Base-by-base conservation (phyloP, 2,113 vertebrate species). In the Pterocles burchelli region DNA sequence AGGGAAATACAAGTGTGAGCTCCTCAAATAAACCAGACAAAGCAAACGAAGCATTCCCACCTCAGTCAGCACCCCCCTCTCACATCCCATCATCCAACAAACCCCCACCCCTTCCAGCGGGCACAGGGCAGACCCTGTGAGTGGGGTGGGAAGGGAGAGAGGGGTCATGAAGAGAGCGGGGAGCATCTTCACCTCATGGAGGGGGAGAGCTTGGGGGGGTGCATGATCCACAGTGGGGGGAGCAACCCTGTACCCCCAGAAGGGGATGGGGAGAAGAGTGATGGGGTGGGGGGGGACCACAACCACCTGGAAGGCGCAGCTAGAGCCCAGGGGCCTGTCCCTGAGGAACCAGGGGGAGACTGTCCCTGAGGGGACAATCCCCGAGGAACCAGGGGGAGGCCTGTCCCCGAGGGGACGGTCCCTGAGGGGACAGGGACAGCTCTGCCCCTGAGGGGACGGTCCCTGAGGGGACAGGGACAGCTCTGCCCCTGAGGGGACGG, bases 161-260 rank as follows among this genome's bases (percentile, higher is more conserved):
- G 1, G 59, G 46, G 46, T 13, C 11, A 33, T 2, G 3, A 13
- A 25, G 28, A 26, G 8, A 7, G 13, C 13, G 6, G 16, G 28
- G 22, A 28, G 45, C n/a, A 71, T 49, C 11, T 36, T 29, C 7
- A 18, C 11, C 46, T 5, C 9, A 7, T 1, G 52, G n/a, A 20
- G 31, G 8, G 45, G 14, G 11, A 16, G 55, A 49, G n/a, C 15
- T 21, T 10, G 22, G 43, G 3, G 13, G 41, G 4, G 6, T 8
- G 4, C 0, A 19, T 1, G 15, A 31, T 12, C 5, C 43, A 5
- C 22, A 4, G 8, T 2, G 31, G 1, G 7, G 24, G 49, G 15
- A 17, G 18, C 5, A 25, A 16, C 25, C 29, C 48, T 49, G 31
- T 14, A 1, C 13, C 34, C 19, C 13, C 17, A 4, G 9, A 33